Percentiles rank a stretch among this genome's conserved stretches.
Conservation (phyloP, 2,113 vertebrate genomes). For the Melanostigma gelatinosum region DNA sequence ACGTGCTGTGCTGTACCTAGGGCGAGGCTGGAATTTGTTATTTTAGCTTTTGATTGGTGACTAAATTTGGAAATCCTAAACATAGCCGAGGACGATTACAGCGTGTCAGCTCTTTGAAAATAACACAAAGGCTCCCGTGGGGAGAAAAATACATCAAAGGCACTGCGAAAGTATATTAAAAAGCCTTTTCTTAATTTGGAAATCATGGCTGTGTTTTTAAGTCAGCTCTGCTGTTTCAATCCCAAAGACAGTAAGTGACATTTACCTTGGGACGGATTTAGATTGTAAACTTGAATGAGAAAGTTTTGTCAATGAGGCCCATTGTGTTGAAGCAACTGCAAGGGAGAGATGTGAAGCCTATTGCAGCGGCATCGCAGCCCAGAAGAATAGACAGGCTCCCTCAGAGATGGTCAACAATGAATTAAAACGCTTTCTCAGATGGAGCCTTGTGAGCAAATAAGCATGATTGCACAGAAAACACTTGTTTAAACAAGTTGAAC, state of each 20-base stretch:
- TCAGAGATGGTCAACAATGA: constrained; percentile 22
- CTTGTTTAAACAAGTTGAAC: background rate
- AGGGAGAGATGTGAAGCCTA: background rate
- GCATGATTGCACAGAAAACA: background rate
- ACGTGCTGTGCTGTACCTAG: background rate
- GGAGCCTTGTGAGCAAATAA: background rate
- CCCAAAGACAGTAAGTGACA: background rate
- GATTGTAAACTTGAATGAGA: background rate
- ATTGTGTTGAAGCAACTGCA: background rate
- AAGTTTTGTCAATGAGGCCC: constrained; percentile 3
- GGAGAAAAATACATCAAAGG: constrained; percentile 27
- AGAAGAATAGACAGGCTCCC: constrained; percentile 19
- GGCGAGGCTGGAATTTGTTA: constrained; percentile 13
- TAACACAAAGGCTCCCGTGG: constrained; percentile 1
- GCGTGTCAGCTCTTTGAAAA: constrained; percentile 7
- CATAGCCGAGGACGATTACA: background rate
- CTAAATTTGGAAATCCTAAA: constrained; percentile 16
- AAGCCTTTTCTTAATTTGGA: constrained; percentile 17
- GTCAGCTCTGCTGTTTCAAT: background rate
- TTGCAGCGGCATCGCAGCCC: constrained; percentile 9
- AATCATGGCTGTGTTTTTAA: constrained; percentile 11
- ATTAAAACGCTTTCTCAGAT: background rate
- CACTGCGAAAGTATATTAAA: background rate
- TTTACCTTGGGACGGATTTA: constrained; percentile 25
- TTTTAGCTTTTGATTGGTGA: constrained; percentile 34